Conservation (phyloP, 2,113 vertebrate genomes). For the Leuciscus idus region DNA sequence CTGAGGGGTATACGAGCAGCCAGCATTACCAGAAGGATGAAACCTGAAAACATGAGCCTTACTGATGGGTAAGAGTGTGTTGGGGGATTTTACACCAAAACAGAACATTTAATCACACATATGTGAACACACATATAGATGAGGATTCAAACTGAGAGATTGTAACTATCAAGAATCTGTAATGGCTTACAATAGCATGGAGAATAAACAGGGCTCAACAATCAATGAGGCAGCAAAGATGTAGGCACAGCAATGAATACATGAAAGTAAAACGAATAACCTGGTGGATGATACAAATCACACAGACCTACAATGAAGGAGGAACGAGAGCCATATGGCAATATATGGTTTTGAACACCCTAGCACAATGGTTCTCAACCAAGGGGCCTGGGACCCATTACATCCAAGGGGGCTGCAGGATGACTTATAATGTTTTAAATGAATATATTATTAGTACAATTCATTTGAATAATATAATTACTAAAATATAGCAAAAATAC, state of each 20-base stretch:
- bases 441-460: neutral
- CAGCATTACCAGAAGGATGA: neutral
- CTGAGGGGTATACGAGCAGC: neutral
- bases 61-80: neutral
- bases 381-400: too few species aligned
- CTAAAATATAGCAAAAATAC: too few species aligned
- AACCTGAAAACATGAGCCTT: neutral
- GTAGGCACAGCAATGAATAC: neutral
- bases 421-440: neutral
- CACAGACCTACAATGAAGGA: neutral
- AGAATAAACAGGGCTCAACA: neutral
- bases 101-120: neutral
- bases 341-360: neutral
- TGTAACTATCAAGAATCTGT: neutral
- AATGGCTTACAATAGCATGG: neutral
- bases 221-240: neutral
- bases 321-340: neutral
- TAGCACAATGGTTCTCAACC: neutral
- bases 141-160: slow-evolving; percentile 2
- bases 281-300: neutral
- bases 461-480: neutral
- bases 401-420: neutral
- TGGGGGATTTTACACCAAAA: neutral
- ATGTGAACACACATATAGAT: neutral
- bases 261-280: neutral